A percentile compares a stretch with the other conserved stretches of the same genome.
Conservation (phyloP, 2,797 vertebrate species). For the Lepus townsendii region DNA sequence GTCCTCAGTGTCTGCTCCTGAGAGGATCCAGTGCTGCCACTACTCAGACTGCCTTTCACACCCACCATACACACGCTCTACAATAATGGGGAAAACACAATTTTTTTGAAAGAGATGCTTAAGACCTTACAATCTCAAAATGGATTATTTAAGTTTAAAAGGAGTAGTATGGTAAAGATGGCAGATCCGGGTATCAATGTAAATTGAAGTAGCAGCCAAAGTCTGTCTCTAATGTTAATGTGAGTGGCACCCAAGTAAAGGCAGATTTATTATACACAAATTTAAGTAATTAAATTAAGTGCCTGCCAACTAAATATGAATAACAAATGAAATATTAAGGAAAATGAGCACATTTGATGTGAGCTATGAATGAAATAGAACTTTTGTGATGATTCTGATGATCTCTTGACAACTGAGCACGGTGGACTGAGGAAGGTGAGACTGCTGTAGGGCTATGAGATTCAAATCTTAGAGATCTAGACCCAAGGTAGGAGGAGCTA, state of each 20-base stretch:
- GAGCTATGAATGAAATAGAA: conserved; percentile 49
- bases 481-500: background rate
- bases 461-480: conserved; percentile 41
- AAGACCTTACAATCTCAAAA: conserved; percentile 1
- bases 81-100: background rate
- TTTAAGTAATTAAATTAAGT: background rate
- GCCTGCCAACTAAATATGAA: background rate
- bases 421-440: conserved; percentile 6
- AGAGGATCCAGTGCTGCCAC: background rate
- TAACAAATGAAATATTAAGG: conserved; percentile 26
- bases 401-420: background rate
- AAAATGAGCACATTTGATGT: conserved; percentile 1
- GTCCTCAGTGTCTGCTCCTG: background rate
- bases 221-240: conserved; percentile 22
- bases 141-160: background rate
- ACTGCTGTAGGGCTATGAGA: background rate
- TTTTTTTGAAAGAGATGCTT: conserved; percentile 7
- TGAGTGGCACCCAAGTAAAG: background rate
- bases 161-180: background rate
- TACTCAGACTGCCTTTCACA: background rate
- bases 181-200: background rate
- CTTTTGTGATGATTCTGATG: background rate
- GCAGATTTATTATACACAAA: background rate
- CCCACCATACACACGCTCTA: background rate
- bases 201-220: conserved; percentile 10